A percentile compares a stretch with the other conserved stretches of the same genome.
phyloP scores from a whole-genome alignment of 1,140 invertebrate species.

The Drosophila truncata region DNA sequence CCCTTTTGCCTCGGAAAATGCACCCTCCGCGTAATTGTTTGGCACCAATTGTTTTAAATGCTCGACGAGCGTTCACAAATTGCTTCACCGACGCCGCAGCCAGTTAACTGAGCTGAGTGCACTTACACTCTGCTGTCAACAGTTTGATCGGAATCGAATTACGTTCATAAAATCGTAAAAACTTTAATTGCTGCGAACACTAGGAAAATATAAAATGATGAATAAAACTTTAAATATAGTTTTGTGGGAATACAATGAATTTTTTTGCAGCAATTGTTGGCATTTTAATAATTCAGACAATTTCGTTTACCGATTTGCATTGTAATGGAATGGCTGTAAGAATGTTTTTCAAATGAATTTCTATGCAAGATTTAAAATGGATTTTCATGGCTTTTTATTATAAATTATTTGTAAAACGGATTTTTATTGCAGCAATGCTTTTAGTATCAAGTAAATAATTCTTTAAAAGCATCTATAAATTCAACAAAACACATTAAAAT shows the following conservation, averaged over 20 bases:
- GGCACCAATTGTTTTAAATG: constrained; percentile 82
- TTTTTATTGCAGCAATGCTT: background rate
- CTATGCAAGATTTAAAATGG: background rate
- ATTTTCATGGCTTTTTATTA: background rate
- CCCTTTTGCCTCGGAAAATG: background rate
- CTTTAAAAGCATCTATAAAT: background rate
- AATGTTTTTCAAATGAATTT: background rate
- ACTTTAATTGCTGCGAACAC: background rate
- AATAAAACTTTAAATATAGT: background rate
- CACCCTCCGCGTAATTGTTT: constrained; percentile 67
- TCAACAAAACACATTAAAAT: background rate
- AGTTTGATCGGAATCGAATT: constrained; percentile 27
- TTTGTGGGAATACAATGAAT: background rate
- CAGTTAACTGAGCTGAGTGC: constrained; percentile 48
- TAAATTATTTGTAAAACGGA: background rate
- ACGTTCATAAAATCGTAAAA: constrained; percentile 1
- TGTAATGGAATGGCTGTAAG: background rate
- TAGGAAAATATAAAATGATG: background rate
- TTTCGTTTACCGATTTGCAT: background rate
- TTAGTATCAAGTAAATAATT: background rate
- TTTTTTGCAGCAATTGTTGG: background rate
- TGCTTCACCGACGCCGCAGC: constrained; percentile 55
- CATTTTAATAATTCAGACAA: background rate
- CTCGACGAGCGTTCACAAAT: constrained; percentile 72
- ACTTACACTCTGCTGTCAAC: constrained; percentile 44